phyloP scores from a whole-genome alignment of 1,140 invertebrate genomes.

The Andricus grossulariae region DNA sequence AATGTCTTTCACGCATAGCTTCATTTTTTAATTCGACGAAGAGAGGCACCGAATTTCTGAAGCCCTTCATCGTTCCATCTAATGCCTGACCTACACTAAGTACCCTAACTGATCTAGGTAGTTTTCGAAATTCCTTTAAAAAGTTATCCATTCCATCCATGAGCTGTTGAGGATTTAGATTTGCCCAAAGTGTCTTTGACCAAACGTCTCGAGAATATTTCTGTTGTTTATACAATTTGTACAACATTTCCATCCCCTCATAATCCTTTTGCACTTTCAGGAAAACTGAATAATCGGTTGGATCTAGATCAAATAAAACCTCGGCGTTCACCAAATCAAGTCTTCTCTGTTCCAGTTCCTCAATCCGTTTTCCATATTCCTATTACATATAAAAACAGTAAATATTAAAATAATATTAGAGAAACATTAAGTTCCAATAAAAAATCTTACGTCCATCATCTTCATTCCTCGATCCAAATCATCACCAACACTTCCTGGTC shows the following conservation, averaged over 20 bases:
- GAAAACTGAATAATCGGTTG: conserved; percentile 88
- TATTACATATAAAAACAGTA: conserved; percentile 57
- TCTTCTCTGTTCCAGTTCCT: conserved; percentile 81
- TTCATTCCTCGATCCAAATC: conserved; percentile 84
- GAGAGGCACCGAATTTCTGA: conserved; percentile 89
- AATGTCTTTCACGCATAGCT: conserved; percentile 90
- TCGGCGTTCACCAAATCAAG: conserved; percentile 86
- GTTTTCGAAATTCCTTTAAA: conserved; percentile 84
- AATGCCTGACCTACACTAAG: conserved; percentile 81
- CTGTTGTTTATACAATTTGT: conserved; percentile 87
- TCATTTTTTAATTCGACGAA: conserved; percentile 95
- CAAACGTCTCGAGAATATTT: conserved; percentile 85
- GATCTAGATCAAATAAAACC: conserved; percentile 88
- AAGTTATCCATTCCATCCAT: conserved; percentile 91
- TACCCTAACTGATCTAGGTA: conserved; percentile 78
- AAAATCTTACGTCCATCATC: conserved; percentile 79
- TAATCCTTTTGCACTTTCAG: conserved; percentile 84
- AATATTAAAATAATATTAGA: background rate
- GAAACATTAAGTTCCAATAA: background rate
- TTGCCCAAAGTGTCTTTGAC: conserved; percentile 90
- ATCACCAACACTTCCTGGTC: conserved; percentile 85
- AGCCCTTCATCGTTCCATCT: conserved; percentile 90
- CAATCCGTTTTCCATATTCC: conserved; percentile 82
- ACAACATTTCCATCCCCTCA: conserved; percentile 84
- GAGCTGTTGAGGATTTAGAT: conserved; percentile 88